Conservation (phyloP, 2,797 vertebrate genomes). For the Limnodromus scolopaceus region DNA sequence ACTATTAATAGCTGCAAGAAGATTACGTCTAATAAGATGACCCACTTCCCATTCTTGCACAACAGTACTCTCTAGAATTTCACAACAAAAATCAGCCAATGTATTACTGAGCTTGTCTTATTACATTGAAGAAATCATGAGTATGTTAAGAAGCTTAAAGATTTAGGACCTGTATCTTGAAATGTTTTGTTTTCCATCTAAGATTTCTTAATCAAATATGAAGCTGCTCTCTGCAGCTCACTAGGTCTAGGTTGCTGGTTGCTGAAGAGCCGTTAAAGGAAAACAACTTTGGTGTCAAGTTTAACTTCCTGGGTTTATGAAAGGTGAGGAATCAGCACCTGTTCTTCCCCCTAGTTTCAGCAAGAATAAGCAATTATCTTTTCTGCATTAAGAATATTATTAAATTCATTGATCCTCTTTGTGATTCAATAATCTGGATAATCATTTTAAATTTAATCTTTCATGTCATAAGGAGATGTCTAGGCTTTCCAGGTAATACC, state of each 20-base stretch:
- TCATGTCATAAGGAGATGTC: conserved; percentile 3
- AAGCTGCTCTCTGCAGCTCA: not conserved
- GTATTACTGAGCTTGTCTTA: not conserved
- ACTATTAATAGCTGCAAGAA: not conserved
- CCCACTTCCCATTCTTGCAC: not conserved
- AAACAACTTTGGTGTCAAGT: not conserved
- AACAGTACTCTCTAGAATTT: not conserved
- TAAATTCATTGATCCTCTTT: conserved; percentile 63
- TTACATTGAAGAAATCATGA: conserved; percentile 4
- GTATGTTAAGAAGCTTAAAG: conserved; percentile 38
- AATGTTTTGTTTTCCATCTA: conserved; percentile 23
- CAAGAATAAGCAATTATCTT: conserved; percentile 31
- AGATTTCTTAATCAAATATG: conserved; percentile 6
- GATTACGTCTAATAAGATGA: not conserved
- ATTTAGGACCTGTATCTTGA: conserved; percentile 31
- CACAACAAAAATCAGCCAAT: not conserved
- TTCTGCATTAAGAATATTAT: conserved; percentile 49
- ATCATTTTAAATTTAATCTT: conserved; percentile 63
- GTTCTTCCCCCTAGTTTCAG: not conserved
- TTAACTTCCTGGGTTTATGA: not conserved
- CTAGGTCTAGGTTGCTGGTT: not conserved
- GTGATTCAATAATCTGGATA: conserved; percentile 53
- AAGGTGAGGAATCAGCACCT: not conserved
- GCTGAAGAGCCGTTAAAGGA: not conserved
- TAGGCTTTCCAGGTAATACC: not conserved